A percentile compares a stretch with the other conserved stretches of the same genome.
Evolutionary conservation across 2,797 vertebrate genomes (phyloP).

Genomic region (Sebastes diaconus): DNA sequence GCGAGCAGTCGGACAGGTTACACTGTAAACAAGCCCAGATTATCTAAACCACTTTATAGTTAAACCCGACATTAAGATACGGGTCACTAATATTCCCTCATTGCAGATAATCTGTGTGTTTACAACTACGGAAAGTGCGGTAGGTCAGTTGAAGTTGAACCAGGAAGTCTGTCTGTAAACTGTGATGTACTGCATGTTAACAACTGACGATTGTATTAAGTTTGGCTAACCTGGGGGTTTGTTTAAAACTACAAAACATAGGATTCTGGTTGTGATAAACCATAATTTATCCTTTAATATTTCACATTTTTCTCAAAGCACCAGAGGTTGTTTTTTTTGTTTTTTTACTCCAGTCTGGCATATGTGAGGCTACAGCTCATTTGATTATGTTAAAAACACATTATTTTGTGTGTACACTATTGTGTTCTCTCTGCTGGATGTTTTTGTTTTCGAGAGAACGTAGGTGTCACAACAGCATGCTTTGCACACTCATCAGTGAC

Average conservation of each 20-base stretch:
- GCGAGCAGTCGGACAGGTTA: not conserved
- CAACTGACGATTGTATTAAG: not conserved
- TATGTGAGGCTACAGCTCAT: not conserved
- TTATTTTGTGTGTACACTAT: not conserved
- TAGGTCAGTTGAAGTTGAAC: not conserved
- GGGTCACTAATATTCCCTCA: not conserved
- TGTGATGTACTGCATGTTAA: not conserved
- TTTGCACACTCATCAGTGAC: conserved; percentile 15
- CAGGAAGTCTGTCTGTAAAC: not conserved
- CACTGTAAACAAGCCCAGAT: not conserved
- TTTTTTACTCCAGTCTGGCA: not conserved
- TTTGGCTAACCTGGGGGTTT: no score
- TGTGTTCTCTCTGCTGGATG: not conserved
- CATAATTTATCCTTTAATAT: not conserved
- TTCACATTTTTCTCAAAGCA: not conserved
- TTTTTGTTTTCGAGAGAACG: not conserved
- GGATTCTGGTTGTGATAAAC: not conserved
- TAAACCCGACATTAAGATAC: not conserved
- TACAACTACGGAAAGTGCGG: not conserved
- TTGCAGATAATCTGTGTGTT: not conserved
- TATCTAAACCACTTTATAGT: not conserved
- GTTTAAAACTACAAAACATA: not conserved
- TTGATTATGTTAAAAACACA: not conserved
- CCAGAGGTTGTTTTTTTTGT: not conserved
- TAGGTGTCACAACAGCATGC: not conserved